These are phyloP conservation scores for Aix galericulata DNA, from an alignment of 2,113 vertebrate genomes.

Conservation along the genomic window DNA sequence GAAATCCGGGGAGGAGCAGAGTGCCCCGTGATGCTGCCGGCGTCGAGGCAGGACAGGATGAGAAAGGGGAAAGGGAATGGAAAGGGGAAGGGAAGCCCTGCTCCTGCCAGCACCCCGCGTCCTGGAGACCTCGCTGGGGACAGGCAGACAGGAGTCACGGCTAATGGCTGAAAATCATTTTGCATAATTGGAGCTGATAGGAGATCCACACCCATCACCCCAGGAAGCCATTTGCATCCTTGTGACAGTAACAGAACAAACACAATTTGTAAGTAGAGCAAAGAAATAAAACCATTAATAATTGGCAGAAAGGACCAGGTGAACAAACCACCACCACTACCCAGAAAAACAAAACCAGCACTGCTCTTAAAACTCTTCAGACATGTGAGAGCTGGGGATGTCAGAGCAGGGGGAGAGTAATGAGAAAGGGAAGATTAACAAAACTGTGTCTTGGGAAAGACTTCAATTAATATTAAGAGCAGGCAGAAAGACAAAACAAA, in stretches of 20 bases:
- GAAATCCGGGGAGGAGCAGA: no score
- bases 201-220: not conserved
- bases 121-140: no score
- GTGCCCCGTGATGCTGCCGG: no score
- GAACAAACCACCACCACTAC: not conserved
- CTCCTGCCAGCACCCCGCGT: no score
- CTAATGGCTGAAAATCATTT: constrained; percentile 23
- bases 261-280: not conserved
- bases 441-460: constrained; percentile 37
- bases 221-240: constrained; percentile 22
- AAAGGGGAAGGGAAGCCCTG: no score
- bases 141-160: not conserved
- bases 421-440: constrained; percentile 38
- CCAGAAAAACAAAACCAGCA: not conserved
- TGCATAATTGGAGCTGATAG: constrained; percentile 36
- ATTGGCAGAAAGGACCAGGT: not conserved
- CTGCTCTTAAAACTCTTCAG: not conserved
- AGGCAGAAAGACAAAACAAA: constrained; percentile 50
- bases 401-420: not conserved
- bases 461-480: constrained; percentile 63
- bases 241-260: not conserved
- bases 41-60: no score
- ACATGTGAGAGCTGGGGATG: not conserved
- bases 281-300: not conserved
- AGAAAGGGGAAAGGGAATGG: no score